Evolutionary conservation across 2,888 invertebrate genomes (phyloP), one percentile per base, ranked within the genome.

Genomic region (Aradus depressus): DNA sequence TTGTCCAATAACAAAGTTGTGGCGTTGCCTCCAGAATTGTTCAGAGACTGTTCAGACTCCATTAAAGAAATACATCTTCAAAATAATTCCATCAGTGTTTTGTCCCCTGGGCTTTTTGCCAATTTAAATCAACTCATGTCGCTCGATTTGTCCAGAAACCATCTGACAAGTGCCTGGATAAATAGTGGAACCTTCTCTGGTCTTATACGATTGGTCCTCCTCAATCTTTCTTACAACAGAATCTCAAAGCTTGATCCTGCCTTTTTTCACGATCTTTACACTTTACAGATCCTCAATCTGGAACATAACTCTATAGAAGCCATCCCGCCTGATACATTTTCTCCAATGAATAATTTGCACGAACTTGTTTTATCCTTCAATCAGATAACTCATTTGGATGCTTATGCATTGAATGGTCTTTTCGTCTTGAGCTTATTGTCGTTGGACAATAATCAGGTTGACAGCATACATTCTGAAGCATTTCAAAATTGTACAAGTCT

Each of bases 291-390:
- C 60, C 72, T 92, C 42, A 88, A 90, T 65, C 73, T 92, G 59
- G 84, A 88, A 60, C 80, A 86, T 66, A 92, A 92, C 66, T 76
- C 79, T 64, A 70, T 92, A 50, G 85, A 87, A 65, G 82, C 77
- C 52, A 84, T 92, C 56, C 84, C 84, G 5, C 84, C 88, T 5
- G 86, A 89, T 63, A 86, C 90, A 2, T 92, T 92, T 67, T 77
- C 88, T 32, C 85, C 89, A 3, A 84, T 91, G 83, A 90, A 87
- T 66, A 92, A 92, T 70, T 73, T 92, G 55, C 91, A 92, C 68
- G 90, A 90, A 12, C 72, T 92, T 60, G 79, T 89, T 53, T 73
- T 92, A 59, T 87, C 88, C 3, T 83, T 83, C 67, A 92, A 92
- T 70, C 82, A 81, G 67, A 79, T 92, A 61, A 81, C 81, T 61